Conservation (phyloP, 2,888 invertebrate genomes). For the Microctonus brassicae region DNA sequence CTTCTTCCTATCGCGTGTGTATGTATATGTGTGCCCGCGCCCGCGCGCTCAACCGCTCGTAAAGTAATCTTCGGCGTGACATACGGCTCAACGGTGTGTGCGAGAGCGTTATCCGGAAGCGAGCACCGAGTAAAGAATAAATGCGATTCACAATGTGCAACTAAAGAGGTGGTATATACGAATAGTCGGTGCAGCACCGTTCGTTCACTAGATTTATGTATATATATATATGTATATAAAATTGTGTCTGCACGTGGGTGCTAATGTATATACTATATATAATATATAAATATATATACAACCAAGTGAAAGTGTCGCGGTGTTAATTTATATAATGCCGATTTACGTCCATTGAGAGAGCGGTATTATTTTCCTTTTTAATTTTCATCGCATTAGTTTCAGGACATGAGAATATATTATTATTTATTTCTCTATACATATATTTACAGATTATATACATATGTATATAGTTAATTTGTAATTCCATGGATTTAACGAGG, state of each 20-base stretch:
- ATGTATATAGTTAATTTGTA: background rate
- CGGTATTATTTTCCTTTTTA: background rate
- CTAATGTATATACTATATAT: background rate
- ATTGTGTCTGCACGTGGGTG: conserved; percentile 35
- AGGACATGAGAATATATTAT: background rate
- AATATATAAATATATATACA: background rate
- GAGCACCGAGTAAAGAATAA: conserved; percentile 7
- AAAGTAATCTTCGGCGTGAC: conserved; percentile 43
- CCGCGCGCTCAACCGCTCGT: no score
- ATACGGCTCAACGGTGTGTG: conserved; percentile 26
- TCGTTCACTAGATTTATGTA: background rate
- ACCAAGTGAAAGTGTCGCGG: conserved; percentile 20
- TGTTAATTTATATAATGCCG: conserved; percentile 62
- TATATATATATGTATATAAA: background rate
- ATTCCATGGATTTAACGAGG: background rate
- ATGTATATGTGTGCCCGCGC: no score
- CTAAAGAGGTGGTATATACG: background rate
- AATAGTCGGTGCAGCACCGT: background rate
- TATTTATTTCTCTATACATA: no score
- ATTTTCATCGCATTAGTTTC: conserved; percentile 3
- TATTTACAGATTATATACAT: no score
- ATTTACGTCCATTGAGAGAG: conserved; percentile 52
- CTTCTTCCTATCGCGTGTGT: conserved; percentile 31
- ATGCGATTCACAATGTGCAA: background rate
- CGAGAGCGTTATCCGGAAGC: conserved; percentile 35